phyloP scores from a whole-genome alignment of 2,888 invertebrate species.

The Dorcus parallelipipedus region DNA sequence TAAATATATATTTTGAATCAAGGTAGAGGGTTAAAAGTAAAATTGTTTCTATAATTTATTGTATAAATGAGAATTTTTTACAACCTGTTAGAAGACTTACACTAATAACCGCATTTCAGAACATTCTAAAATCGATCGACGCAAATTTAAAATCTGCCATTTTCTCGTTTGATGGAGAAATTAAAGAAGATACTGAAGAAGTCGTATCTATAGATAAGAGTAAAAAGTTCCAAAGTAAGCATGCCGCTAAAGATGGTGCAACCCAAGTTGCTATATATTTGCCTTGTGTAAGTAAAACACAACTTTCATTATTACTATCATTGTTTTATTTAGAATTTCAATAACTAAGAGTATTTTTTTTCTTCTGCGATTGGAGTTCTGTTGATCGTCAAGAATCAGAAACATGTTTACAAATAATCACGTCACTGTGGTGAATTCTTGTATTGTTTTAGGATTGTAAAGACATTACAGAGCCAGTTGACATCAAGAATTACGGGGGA shows the following conservation, averaged over 20 bases:
- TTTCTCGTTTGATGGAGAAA: slow-evolving; percentile 71
- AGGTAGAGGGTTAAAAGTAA: no score
- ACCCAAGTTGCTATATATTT: slow-evolving; percentile 66
- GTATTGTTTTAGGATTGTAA: slow-evolving; percentile 48
- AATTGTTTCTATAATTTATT: no score
- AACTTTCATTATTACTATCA: no score
- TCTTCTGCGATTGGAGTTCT: no score
- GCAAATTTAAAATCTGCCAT: slow-evolving; percentile 61
- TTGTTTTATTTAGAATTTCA: no score
- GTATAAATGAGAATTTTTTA: no score
- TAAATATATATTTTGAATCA: no score
- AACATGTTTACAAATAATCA: no score
- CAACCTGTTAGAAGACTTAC: not conserved
- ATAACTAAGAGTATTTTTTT: no score
- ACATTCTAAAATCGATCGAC: slow-evolving; percentile 59
- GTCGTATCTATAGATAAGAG: slow-evolving; percentile 64
- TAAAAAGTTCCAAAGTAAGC: slow-evolving; percentile 37
- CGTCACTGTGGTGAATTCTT: no score
- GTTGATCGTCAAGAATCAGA: no score
- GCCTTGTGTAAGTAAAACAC: slow-evolving; percentile 66
- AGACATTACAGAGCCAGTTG: slow-evolving; percentile 49
- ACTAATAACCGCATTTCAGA: slow-evolving; percentile 44
- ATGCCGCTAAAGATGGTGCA: slow-evolving; percentile 47
- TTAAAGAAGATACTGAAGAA: slow-evolving; percentile 60
- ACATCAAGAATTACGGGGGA: slow-evolving; percentile 60